phyloP scores from a whole-genome alignment of 2,113 vertebrate genomes.

The Myiozetetes cayanensis region DNA sequence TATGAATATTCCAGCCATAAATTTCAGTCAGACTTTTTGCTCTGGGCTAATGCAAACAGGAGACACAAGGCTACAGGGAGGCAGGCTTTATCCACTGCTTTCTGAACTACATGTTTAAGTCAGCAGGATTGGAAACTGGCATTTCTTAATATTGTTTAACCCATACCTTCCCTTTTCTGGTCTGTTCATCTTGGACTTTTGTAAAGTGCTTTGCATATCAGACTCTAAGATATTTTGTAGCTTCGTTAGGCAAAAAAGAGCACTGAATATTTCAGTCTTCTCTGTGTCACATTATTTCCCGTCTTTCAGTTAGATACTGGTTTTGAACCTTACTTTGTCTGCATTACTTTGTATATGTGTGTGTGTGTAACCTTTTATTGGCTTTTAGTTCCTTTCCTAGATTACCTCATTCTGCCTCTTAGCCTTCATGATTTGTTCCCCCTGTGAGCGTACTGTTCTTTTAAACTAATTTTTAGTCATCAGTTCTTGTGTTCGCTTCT shows the following conservation, averaged over 20 bases:
- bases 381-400: background rate
- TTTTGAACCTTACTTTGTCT: background rate
- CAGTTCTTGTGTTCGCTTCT: background rate
- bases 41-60: background rate
- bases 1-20: constrained; percentile 13
- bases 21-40: background rate
- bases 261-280: background rate
- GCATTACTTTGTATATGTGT: background rate
- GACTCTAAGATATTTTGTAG: background rate
- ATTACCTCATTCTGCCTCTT: background rate
- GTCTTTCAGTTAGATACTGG: background rate
- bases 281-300: background rate
- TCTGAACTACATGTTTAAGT: background rate
- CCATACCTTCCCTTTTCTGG: background rate
- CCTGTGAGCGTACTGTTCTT: background rate
- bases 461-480: background rate
- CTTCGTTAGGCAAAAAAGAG: background rate
- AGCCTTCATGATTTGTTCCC: background rate
- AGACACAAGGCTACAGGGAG: background rate
- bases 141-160: background rate
- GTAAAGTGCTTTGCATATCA: background rate
- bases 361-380: background rate
- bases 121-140: background rate
- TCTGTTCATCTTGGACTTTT: background rate
- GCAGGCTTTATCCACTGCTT: background rate